Evolutionary conservation across 2,888 invertebrate genomes (phyloP).

Genomic region (Anodontia alba): DNA sequence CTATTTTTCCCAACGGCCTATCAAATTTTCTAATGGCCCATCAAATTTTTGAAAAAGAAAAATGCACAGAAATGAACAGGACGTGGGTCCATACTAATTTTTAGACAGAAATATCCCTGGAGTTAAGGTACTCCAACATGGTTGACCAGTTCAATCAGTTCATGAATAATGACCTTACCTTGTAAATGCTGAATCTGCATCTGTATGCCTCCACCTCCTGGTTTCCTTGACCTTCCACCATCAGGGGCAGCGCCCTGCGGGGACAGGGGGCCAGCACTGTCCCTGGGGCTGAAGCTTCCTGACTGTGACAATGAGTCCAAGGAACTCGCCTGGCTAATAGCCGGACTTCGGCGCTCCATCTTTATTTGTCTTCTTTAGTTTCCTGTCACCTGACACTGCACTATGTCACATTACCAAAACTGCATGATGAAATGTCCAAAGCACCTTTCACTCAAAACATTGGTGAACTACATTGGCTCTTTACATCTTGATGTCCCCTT

Average conservation of each 20-base stretch:
- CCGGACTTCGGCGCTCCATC: conserved; percentile 48
- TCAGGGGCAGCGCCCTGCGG: conserved; percentile 45
- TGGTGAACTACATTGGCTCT: background rate
- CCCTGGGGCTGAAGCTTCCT: conserved; percentile 64
- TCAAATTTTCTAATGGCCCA: too few relatives aligned
- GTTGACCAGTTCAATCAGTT: too few relatives aligned
- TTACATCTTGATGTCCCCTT: background rate
- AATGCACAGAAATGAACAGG: too few relatives aligned
- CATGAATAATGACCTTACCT: too few relatives aligned
- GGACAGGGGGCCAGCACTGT: conserved; percentile 68
- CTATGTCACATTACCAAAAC: conserved; percentile 34
- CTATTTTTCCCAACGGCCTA: too few relatives aligned
- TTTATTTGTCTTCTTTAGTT: conserved; percentile 22
- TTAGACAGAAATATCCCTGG: too few relatives aligned
- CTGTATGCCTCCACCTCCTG: conserved; percentile 67
- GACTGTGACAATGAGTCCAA: conserved; percentile 61
- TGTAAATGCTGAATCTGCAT: conserved; percentile 71
- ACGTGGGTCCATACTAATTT: too few relatives aligned
- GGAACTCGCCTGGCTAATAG: conserved; percentile 64
- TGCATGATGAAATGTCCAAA: conserved; percentile 57
- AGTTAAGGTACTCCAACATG: too few relatives aligned
- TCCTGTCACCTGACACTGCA: conserved; percentile 52
- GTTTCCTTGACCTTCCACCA: conserved; percentile 42
- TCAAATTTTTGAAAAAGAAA: too few relatives aligned
- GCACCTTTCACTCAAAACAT: conserved; percentile 42